A percentile compares a stretch with the other conserved stretches of the same genome.
These are phyloP conservation scores for Silurus lanzhouensis DNA, from an alignment of 2,797 vertebrate species.

Conservation along the genomic window DNA sequence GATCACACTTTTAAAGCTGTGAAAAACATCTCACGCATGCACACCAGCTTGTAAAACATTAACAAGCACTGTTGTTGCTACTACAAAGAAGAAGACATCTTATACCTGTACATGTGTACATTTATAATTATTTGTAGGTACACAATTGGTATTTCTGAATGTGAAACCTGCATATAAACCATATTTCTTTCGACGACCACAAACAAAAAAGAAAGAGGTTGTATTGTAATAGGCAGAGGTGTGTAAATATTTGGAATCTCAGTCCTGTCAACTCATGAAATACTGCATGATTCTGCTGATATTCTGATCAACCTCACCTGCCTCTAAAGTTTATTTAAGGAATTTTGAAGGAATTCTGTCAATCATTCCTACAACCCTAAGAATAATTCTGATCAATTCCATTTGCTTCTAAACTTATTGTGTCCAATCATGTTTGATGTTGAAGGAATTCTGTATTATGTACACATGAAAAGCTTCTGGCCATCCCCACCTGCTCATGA, in stretches of 20 bases:
- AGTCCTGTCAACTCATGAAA: neutral
- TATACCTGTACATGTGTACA: neutral
- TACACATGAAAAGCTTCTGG: neutral
- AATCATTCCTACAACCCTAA: too few species aligned
- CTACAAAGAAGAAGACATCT: neutral
- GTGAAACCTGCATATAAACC: neutral
- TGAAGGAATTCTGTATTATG: neutral
- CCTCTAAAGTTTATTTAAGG: neutral
- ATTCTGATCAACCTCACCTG: too few species aligned
- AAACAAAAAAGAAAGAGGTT: neutral
- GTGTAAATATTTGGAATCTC: neutral
- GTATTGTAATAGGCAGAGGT: neutral
- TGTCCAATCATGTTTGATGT: neutral
- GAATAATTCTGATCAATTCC: neutral
- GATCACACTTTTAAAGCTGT: slow-evolving; percentile 1
- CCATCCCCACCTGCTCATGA: neutral
- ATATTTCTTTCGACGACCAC: neutral
- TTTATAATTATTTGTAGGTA: neutral
- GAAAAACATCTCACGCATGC: neutral
- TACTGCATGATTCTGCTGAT: neutral
- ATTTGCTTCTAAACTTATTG: neutral
- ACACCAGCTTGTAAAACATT: neutral
- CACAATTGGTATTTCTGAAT: neutral
- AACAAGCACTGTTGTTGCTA: neutral
- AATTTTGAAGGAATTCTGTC: neutral